These are phyloP conservation scores for Tonatia bakeri DNA, from an alignment of 2,113 vertebrate species.

Conservation along the genomic window DNA sequence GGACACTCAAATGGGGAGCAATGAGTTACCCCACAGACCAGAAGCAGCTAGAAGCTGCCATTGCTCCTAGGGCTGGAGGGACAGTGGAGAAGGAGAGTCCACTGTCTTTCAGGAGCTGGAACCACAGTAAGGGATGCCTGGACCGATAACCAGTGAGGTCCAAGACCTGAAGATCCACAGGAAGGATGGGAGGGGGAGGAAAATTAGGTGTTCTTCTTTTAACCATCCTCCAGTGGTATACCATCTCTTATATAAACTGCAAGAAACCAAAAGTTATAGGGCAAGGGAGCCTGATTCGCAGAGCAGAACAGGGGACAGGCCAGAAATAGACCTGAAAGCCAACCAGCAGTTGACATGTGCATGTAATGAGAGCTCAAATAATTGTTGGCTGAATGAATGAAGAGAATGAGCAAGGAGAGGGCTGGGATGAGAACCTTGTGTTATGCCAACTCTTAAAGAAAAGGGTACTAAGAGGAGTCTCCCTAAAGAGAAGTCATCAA, in stretches of 20 bases:
- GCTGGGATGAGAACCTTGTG: not conserved
- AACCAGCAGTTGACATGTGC: not conserved
- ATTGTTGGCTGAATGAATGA: not conserved
- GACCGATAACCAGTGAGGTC: no score
- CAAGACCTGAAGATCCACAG: not conserved
- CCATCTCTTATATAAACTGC: not conserved
- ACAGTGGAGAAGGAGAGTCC: not conserved
- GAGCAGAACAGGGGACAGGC: not conserved
- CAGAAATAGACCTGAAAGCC: not conserved
- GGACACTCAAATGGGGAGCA: not conserved
- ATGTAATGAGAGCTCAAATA: not conserved
- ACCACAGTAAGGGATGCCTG: not conserved
- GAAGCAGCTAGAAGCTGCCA: not conserved
- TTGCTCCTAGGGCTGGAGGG: not conserved
- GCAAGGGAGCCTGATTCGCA: not conserved
- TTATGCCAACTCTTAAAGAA: not conserved
- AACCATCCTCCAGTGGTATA: not conserved
- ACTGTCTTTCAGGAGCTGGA: not conserved
- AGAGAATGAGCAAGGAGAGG: not conserved
- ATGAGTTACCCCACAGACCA: not conserved
- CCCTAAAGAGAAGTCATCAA: not conserved
- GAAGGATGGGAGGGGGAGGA: not conserved
- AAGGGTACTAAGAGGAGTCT: not conserved
- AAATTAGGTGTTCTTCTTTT: not conserved
- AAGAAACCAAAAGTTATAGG: not conserved